A percentile compares a stretch with the other conserved stretches of the same genome.
Conservation (phyloP, 2,113 vertebrate species). For the Chaetodon auriga region DNA sequence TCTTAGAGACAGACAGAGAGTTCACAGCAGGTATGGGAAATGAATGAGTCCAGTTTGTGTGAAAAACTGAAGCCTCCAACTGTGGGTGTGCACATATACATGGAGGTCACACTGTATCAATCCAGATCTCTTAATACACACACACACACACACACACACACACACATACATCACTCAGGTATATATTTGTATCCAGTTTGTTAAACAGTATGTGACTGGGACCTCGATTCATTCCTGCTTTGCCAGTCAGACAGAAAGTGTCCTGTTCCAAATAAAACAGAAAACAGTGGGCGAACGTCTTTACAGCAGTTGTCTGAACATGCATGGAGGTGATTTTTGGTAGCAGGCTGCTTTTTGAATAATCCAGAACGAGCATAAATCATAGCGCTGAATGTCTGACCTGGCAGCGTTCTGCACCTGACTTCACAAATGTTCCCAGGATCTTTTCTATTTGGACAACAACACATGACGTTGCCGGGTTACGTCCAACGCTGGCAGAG, state of each 20-base stretch:
- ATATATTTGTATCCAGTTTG: neutral
- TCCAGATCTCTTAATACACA: conserved; percentile 9
- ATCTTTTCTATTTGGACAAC: conserved; percentile 68
- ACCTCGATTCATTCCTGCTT: neutral
- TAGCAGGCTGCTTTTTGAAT: conserved; percentile 35
- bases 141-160: neutral
- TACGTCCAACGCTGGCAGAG: conserved; percentile 40
- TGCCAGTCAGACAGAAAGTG: neutral
- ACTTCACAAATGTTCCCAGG: conserved; percentile 67
- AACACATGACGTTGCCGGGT: conserved; percentile 64
- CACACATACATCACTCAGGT: neutral
- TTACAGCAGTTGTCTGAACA: conserved; percentile 21
- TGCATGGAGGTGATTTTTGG: conserved; percentile 30
- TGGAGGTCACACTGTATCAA: neutral
- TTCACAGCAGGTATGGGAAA: neutral
- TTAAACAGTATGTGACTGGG: neutral
- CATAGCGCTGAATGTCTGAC: conserved; percentile 42
- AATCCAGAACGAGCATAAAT: conserved; percentile 56
- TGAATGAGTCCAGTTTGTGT: neutral
- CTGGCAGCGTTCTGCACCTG: conserved; percentile 66
- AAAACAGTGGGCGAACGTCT: conserved; percentile 18
- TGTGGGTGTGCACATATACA: neutral
- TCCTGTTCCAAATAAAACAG: neutral
- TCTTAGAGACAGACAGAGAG: neutral
- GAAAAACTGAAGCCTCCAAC: neutral